Evolutionary conservation across 2,797 vertebrate species (phyloP).

Genomic region (Catharus ustulatus): DNA sequence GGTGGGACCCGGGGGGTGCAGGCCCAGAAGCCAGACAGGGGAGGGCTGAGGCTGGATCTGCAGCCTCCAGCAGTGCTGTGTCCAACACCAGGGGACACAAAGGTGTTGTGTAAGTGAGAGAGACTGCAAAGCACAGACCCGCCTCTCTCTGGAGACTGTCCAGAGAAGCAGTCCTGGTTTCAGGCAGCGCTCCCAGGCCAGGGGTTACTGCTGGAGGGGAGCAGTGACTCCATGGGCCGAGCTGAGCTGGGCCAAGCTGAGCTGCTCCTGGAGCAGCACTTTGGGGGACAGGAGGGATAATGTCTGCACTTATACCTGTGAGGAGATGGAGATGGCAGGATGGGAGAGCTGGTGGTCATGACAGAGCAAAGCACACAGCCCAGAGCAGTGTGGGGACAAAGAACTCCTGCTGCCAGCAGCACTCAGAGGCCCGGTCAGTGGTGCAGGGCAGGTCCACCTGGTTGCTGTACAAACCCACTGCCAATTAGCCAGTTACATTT

Average conservation of each 20-base stretch:
- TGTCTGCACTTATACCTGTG: neutral
- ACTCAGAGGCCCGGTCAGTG: neutral
- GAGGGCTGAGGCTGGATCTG: neutral
- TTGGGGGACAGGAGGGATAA: neutral
- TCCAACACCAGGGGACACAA: neutral
- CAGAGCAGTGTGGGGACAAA: rapidly evolving
- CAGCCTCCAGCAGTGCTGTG: neutral
- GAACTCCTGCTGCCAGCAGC: rapidly evolving
- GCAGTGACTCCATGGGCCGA: rapidly evolving
- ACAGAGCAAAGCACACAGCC: neutral
- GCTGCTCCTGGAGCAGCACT: neutral
- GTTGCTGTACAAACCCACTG: neutral
- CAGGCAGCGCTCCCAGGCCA: rapidly evolving
- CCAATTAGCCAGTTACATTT: neutral
- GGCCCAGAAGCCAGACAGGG: neutral
- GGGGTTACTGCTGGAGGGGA: rapidly evolving
- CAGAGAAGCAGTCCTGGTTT: neutral
- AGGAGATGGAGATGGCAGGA: neutral
- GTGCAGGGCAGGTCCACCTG: rapidly evolving
- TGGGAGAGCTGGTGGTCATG: neutral
- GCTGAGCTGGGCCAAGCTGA: neutral
- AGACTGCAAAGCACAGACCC: rapidly evolving
- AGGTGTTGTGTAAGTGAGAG: neutral
- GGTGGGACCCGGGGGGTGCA: rapidly evolving
- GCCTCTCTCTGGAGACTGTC: neutral